Base-by-base conservation (phyloP, 2,113 vertebrate genomes). In the Clupea harengus region DNA sequence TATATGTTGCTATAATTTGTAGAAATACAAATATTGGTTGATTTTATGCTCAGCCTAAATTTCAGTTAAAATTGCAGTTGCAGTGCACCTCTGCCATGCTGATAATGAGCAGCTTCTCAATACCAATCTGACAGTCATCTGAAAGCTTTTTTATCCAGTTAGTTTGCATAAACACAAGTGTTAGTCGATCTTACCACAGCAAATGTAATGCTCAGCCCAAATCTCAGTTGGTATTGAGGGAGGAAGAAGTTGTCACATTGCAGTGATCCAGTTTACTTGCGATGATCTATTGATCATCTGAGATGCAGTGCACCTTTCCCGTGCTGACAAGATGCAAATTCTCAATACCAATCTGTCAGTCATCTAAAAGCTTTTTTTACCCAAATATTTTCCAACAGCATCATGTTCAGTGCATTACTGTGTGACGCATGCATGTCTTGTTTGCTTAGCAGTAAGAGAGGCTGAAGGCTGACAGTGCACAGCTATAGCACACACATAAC, bases 231-330 rank as follows among this genome's bases (percentile, higher is more conserved):
- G 72, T 44, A 78, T 78, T 78, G 9, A 78, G 28, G 72, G 72
- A 78, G 72, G 72, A 78, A 78, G 72, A 28, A 78, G 72, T 32
- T 44, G 28, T 78, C 72, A 39, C 28, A 78, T 4, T 78, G 25
- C 72, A 78, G 72, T 39, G 25, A 78, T 39, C 72, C 28, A 78
- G 28, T 39, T 32, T 78, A 78, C 13, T 78, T 39, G 28, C 0
- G 13, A 78, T 78, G 72, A 78, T 78, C 25, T 72, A 44, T 78
- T 39, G 72, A 78, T 78, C 72, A 78, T 78, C 28, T 78, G 32
- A 44, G 72, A 32, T 78, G 25, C 28, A 15, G 10, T 39, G 11
- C 32, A 78, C 72, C 72, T 78, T 39, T 18, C 72, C 13, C 72
- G 39, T 78, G 72, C 72, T 78, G 32, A 78, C 13, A 17, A 32